phyloP scores from a whole-genome alignment of 2,797 vertebrate genomes.

The Malacoraja senta region DNA sequence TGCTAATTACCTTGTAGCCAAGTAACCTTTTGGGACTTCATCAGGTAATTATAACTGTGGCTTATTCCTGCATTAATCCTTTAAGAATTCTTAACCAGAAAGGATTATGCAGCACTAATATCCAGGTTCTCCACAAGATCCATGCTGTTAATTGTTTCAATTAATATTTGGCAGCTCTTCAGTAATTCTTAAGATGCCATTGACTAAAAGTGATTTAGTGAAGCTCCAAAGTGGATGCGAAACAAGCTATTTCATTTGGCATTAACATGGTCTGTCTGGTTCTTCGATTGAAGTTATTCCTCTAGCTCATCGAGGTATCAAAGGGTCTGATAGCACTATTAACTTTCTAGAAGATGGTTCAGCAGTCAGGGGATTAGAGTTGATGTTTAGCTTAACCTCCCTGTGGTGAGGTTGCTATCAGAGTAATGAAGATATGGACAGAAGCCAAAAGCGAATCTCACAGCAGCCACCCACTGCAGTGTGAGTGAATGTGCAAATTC shows the following conservation, averaged over 20 bases:
- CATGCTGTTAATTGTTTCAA: slow-evolving; percentile 59
- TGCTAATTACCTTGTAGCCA: slow-evolving; percentile 59
- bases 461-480: slow-evolving; percentile 22
- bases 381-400: slow-evolving; percentile 37
- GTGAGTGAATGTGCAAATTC: not conserved
- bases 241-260: slow-evolving; percentile 31
- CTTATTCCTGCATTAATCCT: slow-evolving; percentile 55
- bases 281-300: slow-evolving; percentile 30
- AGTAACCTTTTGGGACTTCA: slow-evolving; percentile 57
- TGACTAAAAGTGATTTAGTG: slow-evolving; percentile 39
- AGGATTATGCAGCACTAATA: slow-evolving; percentile 58
- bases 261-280: slow-evolving; percentile 22
- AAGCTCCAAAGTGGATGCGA: slow-evolving; percentile 38
- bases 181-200: slow-evolving; percentile 45
- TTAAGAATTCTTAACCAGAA: slow-evolving; percentile 59
- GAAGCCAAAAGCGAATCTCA: slow-evolving; percentile 30
- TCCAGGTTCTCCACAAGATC: slow-evolving; percentile 47
- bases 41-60: slow-evolving; percentile 62
- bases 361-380: slow-evolving; percentile 30
- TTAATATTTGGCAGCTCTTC: slow-evolving; percentile 56
- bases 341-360: slow-evolving; percentile 22
- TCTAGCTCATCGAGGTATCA: not conserved
- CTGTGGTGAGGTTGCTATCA: slow-evolving; percentile 27
- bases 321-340: slow-evolving; percentile 32
- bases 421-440: slow-evolving; percentile 33